Conservation (phyloP, 2,797 vertebrate species). For the Crocidura indochinensis region DNA sequence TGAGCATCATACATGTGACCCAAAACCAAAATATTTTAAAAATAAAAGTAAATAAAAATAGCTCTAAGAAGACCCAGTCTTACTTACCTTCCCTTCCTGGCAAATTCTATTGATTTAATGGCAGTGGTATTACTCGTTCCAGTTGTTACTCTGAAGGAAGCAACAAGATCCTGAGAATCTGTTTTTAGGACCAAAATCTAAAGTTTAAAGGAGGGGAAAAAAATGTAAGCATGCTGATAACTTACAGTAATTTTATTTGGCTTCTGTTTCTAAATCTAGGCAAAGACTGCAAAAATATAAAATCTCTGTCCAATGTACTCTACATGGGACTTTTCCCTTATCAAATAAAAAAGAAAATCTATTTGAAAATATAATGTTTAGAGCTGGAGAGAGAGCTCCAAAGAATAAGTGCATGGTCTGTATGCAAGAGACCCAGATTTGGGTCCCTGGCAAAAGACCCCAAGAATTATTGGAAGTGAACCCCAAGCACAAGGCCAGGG, state of each 20-base stretch:
- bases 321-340: slow-evolving; percentile 32
- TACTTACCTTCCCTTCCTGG: slow-evolving; percentile 97
- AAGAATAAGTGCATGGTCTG: too few relatives aligned
- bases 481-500: too few relatives aligned
- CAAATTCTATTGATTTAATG: slow-evolving; percentile 99
- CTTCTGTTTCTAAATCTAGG: slow-evolving; percentile 67
- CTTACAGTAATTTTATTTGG: slow-evolving; percentile 35
- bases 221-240: slow-evolving; percentile 62
- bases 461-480: background rate
- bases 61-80: background rate
- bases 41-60: background rate
- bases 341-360: slow-evolving; percentile 23
- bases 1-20: too few relatives aligned
- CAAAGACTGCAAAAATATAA: slow-evolving; percentile 51
- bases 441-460: background rate
- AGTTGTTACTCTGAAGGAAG: slow-evolving; percentile 99
- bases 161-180: slow-evolving; percentile 97
- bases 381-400: background rate
- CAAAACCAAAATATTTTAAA: too few relatives aligned
- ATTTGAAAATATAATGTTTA: slow-evolving; percentile 26
- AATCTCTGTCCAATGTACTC: slow-evolving; percentile 9
- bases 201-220: slow-evolving; percentile 79
- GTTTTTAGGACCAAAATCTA: slow-evolving; percentile 98
- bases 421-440: background rate
- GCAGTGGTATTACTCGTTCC: slow-evolving; percentile 99